These are phyloP conservation scores for Drosophila setosimentum DNA, from an alignment of 2,888 invertebrate genomes.

Conservation along the genomic window DNA sequence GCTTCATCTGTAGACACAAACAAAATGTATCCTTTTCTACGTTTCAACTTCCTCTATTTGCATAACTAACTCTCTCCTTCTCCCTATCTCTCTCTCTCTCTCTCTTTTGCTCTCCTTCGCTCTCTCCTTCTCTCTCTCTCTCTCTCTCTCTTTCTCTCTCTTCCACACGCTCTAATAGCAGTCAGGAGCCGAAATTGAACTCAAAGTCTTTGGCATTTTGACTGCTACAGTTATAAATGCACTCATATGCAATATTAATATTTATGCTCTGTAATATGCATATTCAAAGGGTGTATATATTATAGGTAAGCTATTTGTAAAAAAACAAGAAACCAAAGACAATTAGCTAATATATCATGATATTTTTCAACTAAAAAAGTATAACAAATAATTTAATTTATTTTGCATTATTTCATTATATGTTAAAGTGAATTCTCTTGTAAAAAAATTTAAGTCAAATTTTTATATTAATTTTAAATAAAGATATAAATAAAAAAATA, in stretches of 20 bases:
- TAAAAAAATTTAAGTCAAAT: too few relatives aligned
- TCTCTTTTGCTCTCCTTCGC: background rate
- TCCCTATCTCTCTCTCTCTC: conserved; percentile 1
- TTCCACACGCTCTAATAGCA: background rate
- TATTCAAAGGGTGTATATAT: too few relatives aligned
- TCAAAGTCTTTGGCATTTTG: conserved; percentile 58
- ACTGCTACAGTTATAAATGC: conserved; percentile 43
- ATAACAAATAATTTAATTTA: too few relatives aligned
- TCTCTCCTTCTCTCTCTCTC: too few relatives aligned
- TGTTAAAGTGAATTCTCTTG: background rate
- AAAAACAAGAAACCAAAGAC: background rate
- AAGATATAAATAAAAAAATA: background rate
- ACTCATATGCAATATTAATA: conserved; percentile 48
- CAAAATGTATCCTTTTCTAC: conserved; percentile 56
- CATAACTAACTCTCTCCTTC: conserved; percentile 35
- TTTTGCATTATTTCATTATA: background rate
- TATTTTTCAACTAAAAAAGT: background rate
- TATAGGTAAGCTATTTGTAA: background rate
- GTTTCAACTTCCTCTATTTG: conserved; percentile 66
- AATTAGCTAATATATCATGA: background rate
- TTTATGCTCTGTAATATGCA: conserved; percentile 19
- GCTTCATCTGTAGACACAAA: conserved; percentile 58
- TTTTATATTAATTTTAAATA: too few relatives aligned
- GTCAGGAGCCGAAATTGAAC: conserved; percentile 42
- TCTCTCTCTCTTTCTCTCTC: background rate